Conservation (phyloP, 2,888 invertebrate genomes). For the Apoda limacodes region DNA sequence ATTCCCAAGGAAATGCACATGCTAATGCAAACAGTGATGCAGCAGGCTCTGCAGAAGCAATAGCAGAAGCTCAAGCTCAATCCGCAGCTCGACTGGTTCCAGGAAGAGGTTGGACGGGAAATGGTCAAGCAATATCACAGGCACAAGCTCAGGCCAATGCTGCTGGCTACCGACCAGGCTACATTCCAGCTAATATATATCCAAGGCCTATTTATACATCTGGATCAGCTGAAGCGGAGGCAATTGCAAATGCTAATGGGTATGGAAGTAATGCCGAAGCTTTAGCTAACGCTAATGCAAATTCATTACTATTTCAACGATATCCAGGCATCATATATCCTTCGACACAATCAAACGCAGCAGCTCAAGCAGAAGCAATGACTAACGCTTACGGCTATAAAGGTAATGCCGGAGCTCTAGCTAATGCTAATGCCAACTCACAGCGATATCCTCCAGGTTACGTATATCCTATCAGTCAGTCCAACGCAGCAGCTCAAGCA, state of each 20-base stretch:
- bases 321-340: too few species aligned
- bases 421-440: not conserved
- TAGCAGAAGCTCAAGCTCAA: constrained; percentile 8
- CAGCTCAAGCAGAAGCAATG: not conserved
- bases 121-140: too few species aligned
- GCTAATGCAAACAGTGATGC: constrained; percentile 1
- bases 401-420: not conserved
- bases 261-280: constrained; percentile 1
- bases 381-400: not conserved
- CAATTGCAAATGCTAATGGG: constrained; percentile 1
- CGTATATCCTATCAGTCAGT: not conserved
- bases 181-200: constrained; percentile 1
- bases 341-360: not conserved
- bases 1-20: not conserved
- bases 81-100: too few species aligned
- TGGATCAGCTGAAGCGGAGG: not conserved
- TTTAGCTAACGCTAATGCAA: not conserved
- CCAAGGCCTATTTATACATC: not conserved
- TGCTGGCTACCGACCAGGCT: not conserved
- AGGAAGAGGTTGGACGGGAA: too few species aligned
- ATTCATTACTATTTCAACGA: too few species aligned
- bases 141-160: constrained; percentile 2
- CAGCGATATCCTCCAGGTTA: not conserved
- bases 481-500: not conserved
- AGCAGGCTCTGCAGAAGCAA: constrained; percentile 3